Evolutionary conservation across 2,888 invertebrate genomes (phyloP).

Genomic region (Horisme vitalbata): DNA sequence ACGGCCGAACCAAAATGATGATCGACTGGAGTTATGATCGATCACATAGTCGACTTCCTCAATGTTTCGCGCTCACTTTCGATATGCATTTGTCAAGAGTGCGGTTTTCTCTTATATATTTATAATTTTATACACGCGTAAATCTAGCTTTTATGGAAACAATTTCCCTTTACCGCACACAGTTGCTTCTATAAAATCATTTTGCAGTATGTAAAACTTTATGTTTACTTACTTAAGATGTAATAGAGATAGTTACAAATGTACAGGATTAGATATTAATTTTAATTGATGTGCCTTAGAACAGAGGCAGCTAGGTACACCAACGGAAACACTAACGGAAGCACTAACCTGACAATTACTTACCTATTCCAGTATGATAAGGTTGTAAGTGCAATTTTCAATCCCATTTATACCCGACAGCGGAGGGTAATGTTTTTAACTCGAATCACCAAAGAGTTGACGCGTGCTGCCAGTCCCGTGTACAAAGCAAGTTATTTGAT

Average conservation of each 20-base stretch:
- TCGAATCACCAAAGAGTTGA: not conserved
- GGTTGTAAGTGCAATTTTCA: not conserved
- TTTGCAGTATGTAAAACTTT: slow-evolving; percentile 3
- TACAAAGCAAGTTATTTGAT: not conserved
- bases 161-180: slow-evolving; percentile 1
- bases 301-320: slow-evolving; percentile 4
- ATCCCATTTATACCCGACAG: not conserved
- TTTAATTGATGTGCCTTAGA: slow-evolving; percentile 11
- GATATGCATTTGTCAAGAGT: too few species aligned
- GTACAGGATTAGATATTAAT: not conserved
- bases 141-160: slow-evolving; percentile 6
- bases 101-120: not conserved
- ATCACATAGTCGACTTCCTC: too few species aligned
- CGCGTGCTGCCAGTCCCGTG: not conserved
- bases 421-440: too few species aligned
- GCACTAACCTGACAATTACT: too few species aligned
- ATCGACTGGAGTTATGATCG: too few species aligned
- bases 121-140: too few species aligned
- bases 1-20: too few species aligned
- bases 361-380: slow-evolving; percentile 1
- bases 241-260: slow-evolving; percentile 7
- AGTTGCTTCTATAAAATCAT: slow-evolving; percentile 4
- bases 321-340: slow-evolving; percentile 16
- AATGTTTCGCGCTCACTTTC: too few species aligned
- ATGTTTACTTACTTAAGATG: not conserved